These are phyloP conservation scores for Enteromius treurensis DNA, from an alignment of 2,797 vertebrate species.

Conservation along the genomic window DNA sequence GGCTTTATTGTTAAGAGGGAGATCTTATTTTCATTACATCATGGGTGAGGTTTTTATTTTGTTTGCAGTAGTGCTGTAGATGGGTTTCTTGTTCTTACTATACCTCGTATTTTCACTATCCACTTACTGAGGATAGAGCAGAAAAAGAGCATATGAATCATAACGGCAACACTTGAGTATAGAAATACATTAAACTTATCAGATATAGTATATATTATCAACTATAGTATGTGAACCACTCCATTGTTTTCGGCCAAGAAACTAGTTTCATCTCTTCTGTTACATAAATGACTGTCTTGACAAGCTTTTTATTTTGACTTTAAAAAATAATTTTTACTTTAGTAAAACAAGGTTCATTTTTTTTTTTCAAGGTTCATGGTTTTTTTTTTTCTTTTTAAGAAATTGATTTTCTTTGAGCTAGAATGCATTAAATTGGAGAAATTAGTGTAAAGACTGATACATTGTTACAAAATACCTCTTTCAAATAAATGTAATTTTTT, in stretches of 20 bases:
- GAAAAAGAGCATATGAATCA: constrained; percentile 3
- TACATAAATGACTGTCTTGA: no score
- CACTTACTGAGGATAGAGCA: constrained; percentile 61
- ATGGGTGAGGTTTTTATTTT: constrained; percentile 12
- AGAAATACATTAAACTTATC: not conserved
- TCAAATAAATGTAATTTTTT: not conserved
- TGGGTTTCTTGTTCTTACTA: constrained; percentile 57
- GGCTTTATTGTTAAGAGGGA: constrained; percentile 36
- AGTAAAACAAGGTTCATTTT: no score
- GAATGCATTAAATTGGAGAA: not conserved
- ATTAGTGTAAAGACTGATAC: not conserved
- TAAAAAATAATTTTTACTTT: not conserved
- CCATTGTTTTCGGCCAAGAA: not conserved
- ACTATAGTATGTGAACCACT: not conserved
- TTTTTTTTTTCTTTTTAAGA: not conserved
- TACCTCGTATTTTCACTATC: constrained; percentile 24
- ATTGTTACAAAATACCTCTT: not conserved
- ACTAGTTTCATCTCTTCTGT: not conserved
- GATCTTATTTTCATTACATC: constrained; percentile 49
- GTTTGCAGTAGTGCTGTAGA: constrained; percentile 47
- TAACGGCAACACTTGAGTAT: not conserved
- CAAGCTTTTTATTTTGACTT: not conserved
- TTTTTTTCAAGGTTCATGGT: no score
- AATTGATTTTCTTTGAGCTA: not conserved
- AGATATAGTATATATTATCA: not conserved